Evolutionary conservation across 1,140 invertebrate genomes (phyloP).

Genomic region (Drosophila pseudoobscura): DNA sequence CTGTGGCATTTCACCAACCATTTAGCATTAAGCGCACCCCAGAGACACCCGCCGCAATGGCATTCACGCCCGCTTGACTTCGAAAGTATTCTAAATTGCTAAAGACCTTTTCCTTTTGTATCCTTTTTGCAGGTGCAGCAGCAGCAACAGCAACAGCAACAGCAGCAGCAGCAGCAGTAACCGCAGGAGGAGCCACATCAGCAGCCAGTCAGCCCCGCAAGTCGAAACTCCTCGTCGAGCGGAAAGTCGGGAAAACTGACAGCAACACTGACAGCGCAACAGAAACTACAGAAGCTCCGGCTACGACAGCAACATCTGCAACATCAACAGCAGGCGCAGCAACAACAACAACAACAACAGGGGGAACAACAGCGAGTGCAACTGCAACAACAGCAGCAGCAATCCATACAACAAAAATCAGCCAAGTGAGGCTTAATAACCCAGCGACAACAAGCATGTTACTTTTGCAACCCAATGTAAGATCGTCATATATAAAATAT

Average conservation of each 20-base stretch:
- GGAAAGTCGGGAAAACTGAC: conserved; percentile 51
- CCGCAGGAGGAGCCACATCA: conserved; percentile 2
- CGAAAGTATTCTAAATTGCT: conserved; percentile 20
- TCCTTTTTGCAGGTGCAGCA: conserved; percentile 62
- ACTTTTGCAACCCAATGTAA: conserved; percentile 83
- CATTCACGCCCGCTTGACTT: conserved; percentile 50
- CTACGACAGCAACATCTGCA: conserved; percentile 25
- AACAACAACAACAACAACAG: conserved; percentile 9
- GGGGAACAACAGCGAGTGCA: conserved; percentile 27
- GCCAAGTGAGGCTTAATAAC: conserved; percentile 69
- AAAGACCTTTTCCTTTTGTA: conserved; percentile 12
- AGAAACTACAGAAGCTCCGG: conserved; percentile 19
- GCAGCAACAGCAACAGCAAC: conserved; percentile 21
- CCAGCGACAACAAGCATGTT: conserved; percentile 83
- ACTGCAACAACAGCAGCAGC: conserved; percentile 34
- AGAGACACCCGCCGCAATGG: conserved; percentile 44
- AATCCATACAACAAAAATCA: conserved; percentile 54
- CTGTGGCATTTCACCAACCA: conserved; percentile 62
- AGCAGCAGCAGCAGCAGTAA: conserved; percentile 37
- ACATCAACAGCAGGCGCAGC: conserved; percentile 10
- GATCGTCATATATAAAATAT: conserved; percentile 31
- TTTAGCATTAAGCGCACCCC: conserved; percentile 55
- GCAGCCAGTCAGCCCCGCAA: conserved; percentile 45
- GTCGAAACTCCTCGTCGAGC: conserved; percentile 27
- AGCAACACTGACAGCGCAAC: conserved; percentile 31